These are phyloP conservation scores for Tuberolachnus salignus DNA, from an alignment of 2,888 invertebrate genomes.

Conservation along the genomic window DNA sequence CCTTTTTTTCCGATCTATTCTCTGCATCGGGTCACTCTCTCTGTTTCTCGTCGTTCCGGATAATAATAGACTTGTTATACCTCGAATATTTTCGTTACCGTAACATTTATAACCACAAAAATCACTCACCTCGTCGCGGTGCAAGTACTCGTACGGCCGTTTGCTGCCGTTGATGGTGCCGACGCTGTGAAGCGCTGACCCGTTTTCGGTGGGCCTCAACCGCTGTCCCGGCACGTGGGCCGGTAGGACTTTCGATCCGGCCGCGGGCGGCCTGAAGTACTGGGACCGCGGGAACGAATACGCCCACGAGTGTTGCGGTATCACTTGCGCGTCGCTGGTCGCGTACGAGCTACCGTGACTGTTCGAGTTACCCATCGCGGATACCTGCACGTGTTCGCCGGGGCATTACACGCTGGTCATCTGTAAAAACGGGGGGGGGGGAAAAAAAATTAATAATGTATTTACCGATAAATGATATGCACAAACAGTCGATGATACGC, in stretches of 20 bases:
- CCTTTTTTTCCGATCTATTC: too few relatives aligned
- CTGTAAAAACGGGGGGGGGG: constrained; percentile 13
- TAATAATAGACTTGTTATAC: too few relatives aligned
- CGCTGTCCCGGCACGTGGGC: constrained; percentile 71
- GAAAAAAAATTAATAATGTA: background rate
- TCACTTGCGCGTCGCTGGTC: constrained; percentile 53
- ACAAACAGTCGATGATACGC: too few relatives aligned
- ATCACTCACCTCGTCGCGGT: constrained; percentile 45
- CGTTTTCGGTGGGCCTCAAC: constrained; percentile 80
- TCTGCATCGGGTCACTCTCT: too few relatives aligned
- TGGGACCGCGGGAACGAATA: constrained; percentile 59
- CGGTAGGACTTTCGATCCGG: constrained; percentile 70
- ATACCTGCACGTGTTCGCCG: background rate
- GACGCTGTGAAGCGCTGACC: constrained; percentile 79
- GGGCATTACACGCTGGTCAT: background rate
- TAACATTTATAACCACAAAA: too few relatives aligned
- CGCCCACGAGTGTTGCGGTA: constrained; percentile 59
- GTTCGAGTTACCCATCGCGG: constrained; percentile 57
- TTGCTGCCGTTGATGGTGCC: constrained; percentile 73
- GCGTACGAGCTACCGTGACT: constrained; percentile 52
- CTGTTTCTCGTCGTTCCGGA: too few relatives aligned
- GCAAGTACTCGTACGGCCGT: constrained; percentile 57
- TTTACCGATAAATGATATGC: too few relatives aligned
- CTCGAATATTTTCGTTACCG: too few relatives aligned
- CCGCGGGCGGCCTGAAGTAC: constrained; percentile 58